Evolutionary conservation across 1,140 invertebrate genomes (phyloP).

Genomic region (Achroia grisella): DNA sequence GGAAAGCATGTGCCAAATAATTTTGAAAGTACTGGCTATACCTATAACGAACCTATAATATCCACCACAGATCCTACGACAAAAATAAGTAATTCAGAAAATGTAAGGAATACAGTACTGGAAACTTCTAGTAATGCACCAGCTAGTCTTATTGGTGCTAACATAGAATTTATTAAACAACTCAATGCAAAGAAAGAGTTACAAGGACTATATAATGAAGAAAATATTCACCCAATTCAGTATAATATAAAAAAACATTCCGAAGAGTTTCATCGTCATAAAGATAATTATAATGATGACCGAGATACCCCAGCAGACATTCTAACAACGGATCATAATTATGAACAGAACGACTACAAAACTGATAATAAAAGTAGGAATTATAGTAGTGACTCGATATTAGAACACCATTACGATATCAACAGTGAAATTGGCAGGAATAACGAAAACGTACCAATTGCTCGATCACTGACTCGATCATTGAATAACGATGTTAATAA

Average conservation of each 20-base stretch:
- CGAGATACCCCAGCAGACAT: too few relatives aligned
- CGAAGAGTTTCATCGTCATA: too few relatives aligned
- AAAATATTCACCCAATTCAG: slow-evolving; percentile 34
- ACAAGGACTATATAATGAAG: slow-evolving; percentile 29
- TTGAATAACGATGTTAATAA: too few relatives aligned
- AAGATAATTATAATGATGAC: too few relatives aligned
- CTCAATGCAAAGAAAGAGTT: slow-evolving; percentile 56
- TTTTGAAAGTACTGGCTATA: not conserved
- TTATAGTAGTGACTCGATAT: too few relatives aligned
- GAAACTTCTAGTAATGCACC: slow-evolving; percentile 26
- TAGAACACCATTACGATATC: too few relatives aligned
- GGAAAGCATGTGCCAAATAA: not conserved
- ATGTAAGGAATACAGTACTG: slow-evolving; percentile 6
- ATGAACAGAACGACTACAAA: too few relatives aligned
- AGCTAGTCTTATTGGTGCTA: slow-evolving; percentile 44
- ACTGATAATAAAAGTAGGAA: too few relatives aligned
- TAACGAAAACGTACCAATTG: too few relatives aligned
- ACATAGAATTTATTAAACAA: slow-evolving; percentile 61
- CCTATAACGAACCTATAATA: not conserved
- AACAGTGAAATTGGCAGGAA: too few relatives aligned
- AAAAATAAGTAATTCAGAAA: slow-evolving; percentile 5
- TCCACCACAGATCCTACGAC: not conserved
- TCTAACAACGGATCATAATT: too few relatives aligned
- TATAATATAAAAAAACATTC: slow-evolving; percentile 2
- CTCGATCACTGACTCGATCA: too few relatives aligned